These are phyloP conservation scores for Camponotus pennsylvanicus DNA, from an alignment of 1,140 invertebrate species.

Conservation along the genomic window DNA sequence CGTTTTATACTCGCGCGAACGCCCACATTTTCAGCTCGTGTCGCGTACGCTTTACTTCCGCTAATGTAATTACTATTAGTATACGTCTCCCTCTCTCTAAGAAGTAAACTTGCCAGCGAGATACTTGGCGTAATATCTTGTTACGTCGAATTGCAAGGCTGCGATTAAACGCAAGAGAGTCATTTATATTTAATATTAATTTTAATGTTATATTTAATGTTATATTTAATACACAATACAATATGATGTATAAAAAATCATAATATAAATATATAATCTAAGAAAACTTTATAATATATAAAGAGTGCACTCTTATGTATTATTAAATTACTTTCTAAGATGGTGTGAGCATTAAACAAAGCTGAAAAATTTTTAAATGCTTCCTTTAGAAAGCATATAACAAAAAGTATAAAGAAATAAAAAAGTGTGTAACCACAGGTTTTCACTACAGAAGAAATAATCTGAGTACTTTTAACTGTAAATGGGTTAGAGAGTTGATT, in stretches of 20 bases:
- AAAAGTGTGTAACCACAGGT: background rate
- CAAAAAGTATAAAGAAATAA: too few relatives aligned
- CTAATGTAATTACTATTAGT: slow-evolving; percentile 31
- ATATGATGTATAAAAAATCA: too few relatives aligned
- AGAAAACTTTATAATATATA: background rate
- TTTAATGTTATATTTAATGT: background rate
- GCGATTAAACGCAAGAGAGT: slow-evolving; percentile 19
- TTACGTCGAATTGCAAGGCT: slow-evolving; percentile 19
- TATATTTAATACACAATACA: background rate
- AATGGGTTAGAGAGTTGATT: slow-evolving; percentile 17
- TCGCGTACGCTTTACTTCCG: slow-evolving; percentile 7
- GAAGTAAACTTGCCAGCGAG: slow-evolving; percentile 25
- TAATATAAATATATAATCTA: background rate
- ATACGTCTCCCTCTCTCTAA: background rate
- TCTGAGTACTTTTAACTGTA: slow-evolving; percentile 1
- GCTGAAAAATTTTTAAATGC: background rate
- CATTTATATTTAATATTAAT: slow-evolving; percentile 11
- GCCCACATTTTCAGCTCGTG: slow-evolving; percentile 3
- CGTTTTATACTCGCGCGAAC: slow-evolving; percentile 8
- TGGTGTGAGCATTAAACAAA: background rate
- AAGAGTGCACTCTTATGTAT: background rate
- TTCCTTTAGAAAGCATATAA: too few relatives aligned
- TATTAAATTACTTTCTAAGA: background rate
- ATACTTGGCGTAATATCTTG: slow-evolving; percentile 42
- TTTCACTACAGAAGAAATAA: slow-evolving; percentile 10